Evolutionary conservation across 2,797 vertebrate species (phyloP), one percentile per base, ranked within the genome.

Genomic region (Takifugu ocellatus): DNA sequence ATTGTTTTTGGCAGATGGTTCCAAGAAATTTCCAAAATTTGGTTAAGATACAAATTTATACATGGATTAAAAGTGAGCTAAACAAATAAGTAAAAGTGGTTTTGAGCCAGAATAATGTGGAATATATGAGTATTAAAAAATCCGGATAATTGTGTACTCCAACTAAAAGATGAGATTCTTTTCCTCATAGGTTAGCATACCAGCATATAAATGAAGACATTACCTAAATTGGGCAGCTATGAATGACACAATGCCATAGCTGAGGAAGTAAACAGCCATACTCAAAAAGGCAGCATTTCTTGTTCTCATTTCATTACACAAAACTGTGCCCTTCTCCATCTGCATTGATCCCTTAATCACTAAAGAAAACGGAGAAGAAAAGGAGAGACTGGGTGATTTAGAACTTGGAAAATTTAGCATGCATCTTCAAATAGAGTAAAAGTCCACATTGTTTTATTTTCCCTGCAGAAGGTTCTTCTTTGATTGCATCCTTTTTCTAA

Each of bases 391-490:
- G 79, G 77, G 85, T 85, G 88, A 86, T 87, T 87, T 85, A 87
- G 75, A 78, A 79, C 70, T 50, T 63, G 61, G 81, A 71, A 72
- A 82, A 90, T 89, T 90, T 88, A 88, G 83, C 73, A 55, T 70
- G 73, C 74, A 68, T 85, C 76, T 85, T 81, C 79, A 82, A 84
- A 79, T 88, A 88, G 86, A 90, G 85, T 88, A 88, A 87, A 90
- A 76, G 85, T 84, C 84, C 21, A 21, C 1, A 21, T 69, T 45
- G 50, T 89, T 87, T 88, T 77, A 85, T 72, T 80, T 68, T 39
- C 61, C 62, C 59, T 60, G 64, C 69, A 80, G 75, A 82, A 73
- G 81, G 68, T 74, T 79, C 75, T 80, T 77, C 76, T 83, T 85
- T 88, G 87, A 88, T 83, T 87, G 84, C 85, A 82, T 79, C 75